Conservation (phyloP, 2,888 invertebrate species). For the Drosophila mettleri region DNA sequence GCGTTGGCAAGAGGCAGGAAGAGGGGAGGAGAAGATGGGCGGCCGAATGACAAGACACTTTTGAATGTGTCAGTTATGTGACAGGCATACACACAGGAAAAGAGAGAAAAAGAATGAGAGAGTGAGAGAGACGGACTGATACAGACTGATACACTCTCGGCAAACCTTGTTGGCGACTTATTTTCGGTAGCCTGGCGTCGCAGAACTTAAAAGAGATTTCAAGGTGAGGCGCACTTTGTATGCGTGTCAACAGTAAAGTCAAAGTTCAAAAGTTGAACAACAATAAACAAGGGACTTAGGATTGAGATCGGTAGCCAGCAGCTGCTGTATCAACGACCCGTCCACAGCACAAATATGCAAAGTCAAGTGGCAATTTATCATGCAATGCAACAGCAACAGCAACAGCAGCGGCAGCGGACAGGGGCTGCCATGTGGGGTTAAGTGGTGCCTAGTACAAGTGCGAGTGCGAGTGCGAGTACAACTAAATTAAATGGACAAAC, state of each 20-base stretch:
- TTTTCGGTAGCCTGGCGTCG: constrained; percentile 26
- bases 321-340: constrained; percentile 36
- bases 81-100: constrained; percentile 18
- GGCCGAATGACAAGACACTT: constrained; percentile 69
- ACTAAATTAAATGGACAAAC: constrained; percentile 66
- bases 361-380: constrained; percentile 82
- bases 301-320: constrained; percentile 19
- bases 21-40: constrained; percentile 5
- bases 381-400: constrained; percentile 46
- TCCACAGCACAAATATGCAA: constrained; percentile 71
- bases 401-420: not conserved
- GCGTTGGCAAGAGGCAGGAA: not conserved
- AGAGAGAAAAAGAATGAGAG: not conserved
- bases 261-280: constrained; percentile 71
- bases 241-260: constrained; percentile 49
- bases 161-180: constrained; percentile 38
- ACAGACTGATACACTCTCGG: constrained; percentile 6
- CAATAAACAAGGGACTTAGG: constrained; percentile 47
- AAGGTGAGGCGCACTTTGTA: constrained; percentile 50
- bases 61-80: constrained; percentile 67
- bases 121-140: not conserved
- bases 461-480: constrained; percentile 34
- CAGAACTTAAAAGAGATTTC: constrained; percentile 68
- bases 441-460: constrained; percentile 49
- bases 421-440: constrained; percentile 60